Base-by-base conservation (phyloP, 2,888 invertebrate genomes). In the Aphodius sticticus region DNA sequence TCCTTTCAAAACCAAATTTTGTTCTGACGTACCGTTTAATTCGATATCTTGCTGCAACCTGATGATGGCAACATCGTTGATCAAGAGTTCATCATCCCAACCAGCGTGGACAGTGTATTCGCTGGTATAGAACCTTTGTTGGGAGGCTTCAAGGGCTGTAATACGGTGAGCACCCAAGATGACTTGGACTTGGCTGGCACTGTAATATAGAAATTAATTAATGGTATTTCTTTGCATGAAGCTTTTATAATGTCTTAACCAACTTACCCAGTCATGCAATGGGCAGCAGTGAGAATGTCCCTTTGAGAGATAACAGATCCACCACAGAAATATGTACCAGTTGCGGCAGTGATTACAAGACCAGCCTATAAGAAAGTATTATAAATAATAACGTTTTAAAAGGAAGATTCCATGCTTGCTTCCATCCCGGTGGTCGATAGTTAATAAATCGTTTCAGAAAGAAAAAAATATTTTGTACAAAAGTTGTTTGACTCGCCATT, bases 231-330 rank as follows among this genome's bases (percentile, higher is more conserved):
- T 77, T 16, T 77, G n/a, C 69, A 14, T 16, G 6, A 35, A 15
- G 16, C 1, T 16, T 74, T 12, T 69, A 15, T 16, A 26, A 7
- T 9, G 26, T 26, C 2, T 7, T 70, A 26, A 75, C 16, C 69
- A n/a, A 70, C 74, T 16, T 80, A 80, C 80, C 76, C 26, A 53
- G 74, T 75, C 36, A 80, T 70, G 85, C 92, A 92, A 84, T 92
- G 92, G 0, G 91, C 92, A 0, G 91, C 91, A 0, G 91, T 91
- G 70, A 92, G 84, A 76, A 92, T 88, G 90, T 90, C 91, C 81
- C 90, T 87, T 6, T 84, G 86, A 80, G 89, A 88, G 6, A 92
- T 84, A n/a, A 92, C 87, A 0, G 91, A 88, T 0, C 90, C 91
- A 0, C 91, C 91, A 81, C 92, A 92, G 87, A 92, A 91, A 0